A percentile compares a stretch with the other conserved stretches of the same genome.
Conservation (phyloP, 2,113 vertebrate species). For the Spea bombifrons region DNA sequence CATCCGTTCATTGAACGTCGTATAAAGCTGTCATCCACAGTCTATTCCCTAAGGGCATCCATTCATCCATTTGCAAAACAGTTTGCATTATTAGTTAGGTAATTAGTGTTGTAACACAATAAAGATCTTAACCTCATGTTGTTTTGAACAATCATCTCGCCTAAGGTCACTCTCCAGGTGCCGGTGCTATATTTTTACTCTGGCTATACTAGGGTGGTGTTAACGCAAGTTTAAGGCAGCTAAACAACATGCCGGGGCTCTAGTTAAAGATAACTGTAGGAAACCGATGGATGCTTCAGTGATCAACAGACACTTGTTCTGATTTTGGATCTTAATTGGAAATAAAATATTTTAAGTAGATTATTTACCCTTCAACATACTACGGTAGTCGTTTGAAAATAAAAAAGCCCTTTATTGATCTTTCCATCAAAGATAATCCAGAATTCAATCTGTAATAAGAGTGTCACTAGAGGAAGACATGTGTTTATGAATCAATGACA, state of each 20-base stretch:
- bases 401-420: slow-evolving; percentile 33
- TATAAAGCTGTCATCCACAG: slow-evolving; percentile 36
- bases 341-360: slow-evolving; percentile 27
- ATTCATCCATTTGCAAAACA: slow-evolving; percentile 44
- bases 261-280: neutral
- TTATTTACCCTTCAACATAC: slow-evolving; percentile 21
- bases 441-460: slow-evolving; percentile 13
- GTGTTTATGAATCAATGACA: slow-evolving; percentile 17
- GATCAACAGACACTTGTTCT: slow-evolving; percentile 12
- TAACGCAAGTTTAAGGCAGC: slow-evolving; percentile 15
- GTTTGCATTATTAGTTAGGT: slow-evolving; percentile 46
- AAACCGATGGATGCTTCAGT: neutral
- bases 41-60: slow-evolving; percentile 37
- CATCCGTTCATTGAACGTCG: slow-evolving; percentile 26
- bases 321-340: neutral
- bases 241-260: slow-evolving; percentile 17
- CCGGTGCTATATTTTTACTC: slow-evolving; percentile 25
- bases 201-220: slow-evolving; percentile 24
- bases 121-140: slow-evolving; percentile 42
- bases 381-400: slow-evolving; percentile 21
- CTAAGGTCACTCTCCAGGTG: slow-evolving; percentile 42
- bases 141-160: slow-evolving; percentile 37
- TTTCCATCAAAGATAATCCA: slow-evolving; percentile 18
- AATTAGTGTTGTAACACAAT: slow-evolving; percentile 46
- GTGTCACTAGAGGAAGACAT: neutral